Evolutionary conservation across 2,113 vertebrate genomes (phyloP).

Genomic region (Catharus fuscescens): DNA sequence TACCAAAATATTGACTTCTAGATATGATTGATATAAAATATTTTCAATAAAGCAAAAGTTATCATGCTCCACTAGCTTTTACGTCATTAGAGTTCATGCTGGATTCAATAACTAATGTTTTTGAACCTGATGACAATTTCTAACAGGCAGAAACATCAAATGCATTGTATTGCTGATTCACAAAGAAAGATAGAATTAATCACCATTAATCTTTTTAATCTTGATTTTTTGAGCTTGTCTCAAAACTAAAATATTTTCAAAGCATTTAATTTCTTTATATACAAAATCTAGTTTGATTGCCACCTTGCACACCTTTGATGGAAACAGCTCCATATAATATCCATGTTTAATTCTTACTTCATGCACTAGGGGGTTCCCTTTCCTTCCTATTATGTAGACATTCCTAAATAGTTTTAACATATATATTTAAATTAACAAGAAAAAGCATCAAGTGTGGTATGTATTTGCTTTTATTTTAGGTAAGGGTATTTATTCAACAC

Average conservation of each 20-base stretch:
- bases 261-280: background rate
- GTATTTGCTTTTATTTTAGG: conserved; percentile 24
- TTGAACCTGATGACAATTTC: background rate
- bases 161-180: background rate
- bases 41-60: background rate
- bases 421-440: background rate
- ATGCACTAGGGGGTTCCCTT: conserved; percentile 72
- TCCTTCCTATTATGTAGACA: background rate
- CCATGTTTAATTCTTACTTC: conserved; percentile 15
- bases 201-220: background rate
- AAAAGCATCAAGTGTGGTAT: background rate
- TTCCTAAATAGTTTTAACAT: background rate
- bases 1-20: background rate
- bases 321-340: background rate
- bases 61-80: background rate
- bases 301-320: background rate
- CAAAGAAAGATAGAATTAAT: background rate
- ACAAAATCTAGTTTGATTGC: background rate
- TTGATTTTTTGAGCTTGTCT: background rate
- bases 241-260: background rate
- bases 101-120: background rate
- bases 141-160: background rate
- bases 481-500: background rate
- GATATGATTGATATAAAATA: background rate
- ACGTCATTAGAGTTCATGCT: background rate